Conservation (phyloP, 2,113 vertebrate genomes). For the Telmatochromis sp. region DNA sequence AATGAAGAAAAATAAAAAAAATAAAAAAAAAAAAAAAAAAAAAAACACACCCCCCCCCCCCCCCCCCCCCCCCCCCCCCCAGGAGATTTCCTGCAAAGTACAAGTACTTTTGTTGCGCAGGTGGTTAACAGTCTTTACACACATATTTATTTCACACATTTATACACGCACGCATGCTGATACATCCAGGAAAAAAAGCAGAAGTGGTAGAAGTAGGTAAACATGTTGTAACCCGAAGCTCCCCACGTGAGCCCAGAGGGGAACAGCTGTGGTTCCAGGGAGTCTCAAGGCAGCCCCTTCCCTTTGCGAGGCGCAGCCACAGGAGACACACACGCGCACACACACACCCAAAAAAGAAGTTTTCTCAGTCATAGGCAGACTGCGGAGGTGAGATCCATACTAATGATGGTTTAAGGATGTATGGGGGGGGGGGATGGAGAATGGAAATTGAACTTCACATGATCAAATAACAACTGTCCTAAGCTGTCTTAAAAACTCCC, state of each 20-base stretch:
- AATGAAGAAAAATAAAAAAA: too few relatives aligned
- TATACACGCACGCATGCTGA: not conserved
- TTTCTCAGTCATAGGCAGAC: not conserved
- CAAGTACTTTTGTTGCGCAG: not conserved
- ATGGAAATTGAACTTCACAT: constrained; percentile 16
- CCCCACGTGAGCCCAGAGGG: constrained; percentile 41
- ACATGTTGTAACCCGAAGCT: constrained; percentile 67
- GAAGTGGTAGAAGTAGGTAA: constrained; percentile 64
- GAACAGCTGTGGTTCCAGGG: constrained; percentile 67
- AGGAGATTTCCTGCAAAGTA: not conserved
- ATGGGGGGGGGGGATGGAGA: not conserved
- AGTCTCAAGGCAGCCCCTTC: constrained; percentile 61
- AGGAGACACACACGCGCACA: constrained; percentile 35
- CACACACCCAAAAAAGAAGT: constrained; percentile 29
- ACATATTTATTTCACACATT: not conserved
- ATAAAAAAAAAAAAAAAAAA: too few relatives aligned
- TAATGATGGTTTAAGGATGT: constrained; percentile 7
- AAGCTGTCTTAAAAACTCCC: not conserved
- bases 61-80: not conserved
- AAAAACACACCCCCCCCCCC: too few relatives aligned
- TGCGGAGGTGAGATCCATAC: not conserved
- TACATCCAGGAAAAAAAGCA: constrained; percentile 55
- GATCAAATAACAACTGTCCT: constrained; percentile 2
- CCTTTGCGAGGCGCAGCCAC: constrained; percentile 17
- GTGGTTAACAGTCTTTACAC: not conserved